Evolutionary conservation across 53 echinoderm and acorn worm species (phyloP).

Genomic region (Mesocentrotus franciscanus): DNA sequence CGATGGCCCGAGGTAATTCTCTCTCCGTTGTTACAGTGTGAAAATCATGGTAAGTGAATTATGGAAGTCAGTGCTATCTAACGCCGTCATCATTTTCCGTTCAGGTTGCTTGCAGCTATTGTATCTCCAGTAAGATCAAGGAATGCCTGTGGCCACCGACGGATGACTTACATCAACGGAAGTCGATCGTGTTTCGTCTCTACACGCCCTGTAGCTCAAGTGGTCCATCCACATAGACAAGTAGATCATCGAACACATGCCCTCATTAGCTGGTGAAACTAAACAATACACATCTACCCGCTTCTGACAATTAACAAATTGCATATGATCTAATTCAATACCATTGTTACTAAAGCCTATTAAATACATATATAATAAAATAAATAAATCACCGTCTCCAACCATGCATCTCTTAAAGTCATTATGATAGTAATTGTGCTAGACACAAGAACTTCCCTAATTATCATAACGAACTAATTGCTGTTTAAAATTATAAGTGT

Average conservation of each 20-base stretch:
- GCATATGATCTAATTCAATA: no score
- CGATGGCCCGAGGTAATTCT: neutral
- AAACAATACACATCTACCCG: neutral
- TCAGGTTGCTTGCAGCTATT: slow-evolving; percentile 26
- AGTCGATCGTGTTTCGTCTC: slow-evolving; percentile 27
- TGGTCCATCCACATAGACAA: neutral
- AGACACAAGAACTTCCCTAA: no score
- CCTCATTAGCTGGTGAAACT: neutral
- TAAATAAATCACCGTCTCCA: no score
- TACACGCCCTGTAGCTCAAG: neutral
- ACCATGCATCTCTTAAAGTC: no score
- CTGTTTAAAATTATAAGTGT: no score
- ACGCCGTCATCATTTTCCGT: slow-evolving; percentile 48
- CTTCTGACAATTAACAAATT: neutral
- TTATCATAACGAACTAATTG: no score
- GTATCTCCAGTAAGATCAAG: slow-evolving; percentile 11
- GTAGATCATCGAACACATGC: neutral
- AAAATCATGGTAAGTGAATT: slow-evolving; percentile 49
- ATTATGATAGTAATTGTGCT: no score
- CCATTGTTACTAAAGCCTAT: no score
- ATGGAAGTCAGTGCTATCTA: slow-evolving; percentile 39
- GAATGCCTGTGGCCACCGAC: slow-evolving; percentile 31
- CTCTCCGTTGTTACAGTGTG: slow-evolving; percentile 29
- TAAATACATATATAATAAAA: no score
- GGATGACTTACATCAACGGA: slow-evolving; percentile 36